These are phyloP conservation scores for Thysanoteuthis rhombus DNA, from an alignment of 2,888 invertebrate species.

Conservation along the genomic window DNA sequence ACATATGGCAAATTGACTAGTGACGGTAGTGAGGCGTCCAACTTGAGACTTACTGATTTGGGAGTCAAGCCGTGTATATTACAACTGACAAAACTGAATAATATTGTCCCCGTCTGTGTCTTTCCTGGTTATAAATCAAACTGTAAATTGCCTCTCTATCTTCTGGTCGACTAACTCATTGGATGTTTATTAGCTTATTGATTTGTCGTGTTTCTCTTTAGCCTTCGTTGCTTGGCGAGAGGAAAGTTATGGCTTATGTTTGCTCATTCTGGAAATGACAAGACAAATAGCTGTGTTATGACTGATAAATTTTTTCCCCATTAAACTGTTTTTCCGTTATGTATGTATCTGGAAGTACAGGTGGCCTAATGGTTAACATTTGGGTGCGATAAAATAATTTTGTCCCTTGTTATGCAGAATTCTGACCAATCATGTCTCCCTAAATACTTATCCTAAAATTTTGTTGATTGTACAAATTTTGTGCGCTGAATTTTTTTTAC, in stretches of 20 bases:
- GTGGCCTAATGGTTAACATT: no score
- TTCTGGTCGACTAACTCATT: neutral
- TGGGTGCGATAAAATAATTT: no score
- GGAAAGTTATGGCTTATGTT: neutral
- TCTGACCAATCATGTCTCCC: no score
- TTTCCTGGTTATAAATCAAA: neutral
- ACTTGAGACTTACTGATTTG: neutral
- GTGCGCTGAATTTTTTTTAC: no score
- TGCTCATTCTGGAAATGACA: neutral
- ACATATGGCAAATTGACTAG: neutral
- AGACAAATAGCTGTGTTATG: neutral
- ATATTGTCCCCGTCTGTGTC: neutral
- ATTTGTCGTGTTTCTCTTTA: neutral
- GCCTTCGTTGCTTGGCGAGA: neutral
- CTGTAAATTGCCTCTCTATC: no score
- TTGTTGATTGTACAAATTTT: no score
- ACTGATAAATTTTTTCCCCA: no score
- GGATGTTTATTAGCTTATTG: neutral
- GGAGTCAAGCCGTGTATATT: neutral
- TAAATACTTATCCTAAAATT: no score
- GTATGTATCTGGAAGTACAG: no score
- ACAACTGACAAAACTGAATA: neutral
- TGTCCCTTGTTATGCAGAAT: no score
- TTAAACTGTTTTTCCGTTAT: no score
- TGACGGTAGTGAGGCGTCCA: neutral